Evolutionary conservation across 53 echinoderm and acorn worm species (phyloP).

Genomic region (Holothuria scabra): DNA sequence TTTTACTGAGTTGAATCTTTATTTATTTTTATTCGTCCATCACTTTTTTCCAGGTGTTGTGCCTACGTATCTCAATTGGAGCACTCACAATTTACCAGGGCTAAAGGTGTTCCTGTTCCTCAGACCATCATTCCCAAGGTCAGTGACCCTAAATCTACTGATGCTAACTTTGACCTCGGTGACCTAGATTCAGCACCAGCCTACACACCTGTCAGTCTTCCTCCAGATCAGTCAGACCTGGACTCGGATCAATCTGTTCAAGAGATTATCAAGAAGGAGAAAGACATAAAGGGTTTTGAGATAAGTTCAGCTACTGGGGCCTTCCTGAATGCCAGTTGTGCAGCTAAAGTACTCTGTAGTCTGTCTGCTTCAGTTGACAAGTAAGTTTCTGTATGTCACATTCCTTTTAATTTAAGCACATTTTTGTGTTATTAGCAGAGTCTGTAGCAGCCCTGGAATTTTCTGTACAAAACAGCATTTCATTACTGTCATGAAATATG

Average conservation of each 20-base stretch:
- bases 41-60: slow-evolving; percentile 74
- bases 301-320: slow-evolving; percentile 92
- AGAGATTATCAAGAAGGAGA: slow-evolving; percentile 92
- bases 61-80: slow-evolving; percentile 99
- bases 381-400: slow-evolving; percentile 37
- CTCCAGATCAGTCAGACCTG: slow-evolving; percentile 24
- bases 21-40: background rate
- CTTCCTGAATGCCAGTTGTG: slow-evolving; percentile 78
- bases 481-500: too few species aligned
- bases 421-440: too few species aligned
- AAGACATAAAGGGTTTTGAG: slow-evolving; percentile 89
- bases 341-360: slow-evolving; percentile 94
- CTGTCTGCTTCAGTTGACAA: slow-evolving; percentile 93
- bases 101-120: slow-evolving; percentile 51
- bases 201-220: slow-evolving; percentile 45
- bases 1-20: background rate
- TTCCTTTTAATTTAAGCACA: too few species aligned
- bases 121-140: slow-evolving; percentile 75
- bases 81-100: slow-evolving; percentile 97
- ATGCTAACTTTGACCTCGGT: slow-evolving; percentile 63
- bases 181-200: slow-evolving; percentile 67
- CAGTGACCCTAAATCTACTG: slow-evolving; percentile 54
- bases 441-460: too few species aligned
- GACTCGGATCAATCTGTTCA: slow-evolving; percentile 58
- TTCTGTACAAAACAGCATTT: too few species aligned